A percentile compares a stretch with the other conserved stretches of the same genome.
These are phyloP conservation scores for Ataeniobius toweri DNA, from an alignment of 2,797 vertebrate genomes.

Conservation along the genomic window DNA sequence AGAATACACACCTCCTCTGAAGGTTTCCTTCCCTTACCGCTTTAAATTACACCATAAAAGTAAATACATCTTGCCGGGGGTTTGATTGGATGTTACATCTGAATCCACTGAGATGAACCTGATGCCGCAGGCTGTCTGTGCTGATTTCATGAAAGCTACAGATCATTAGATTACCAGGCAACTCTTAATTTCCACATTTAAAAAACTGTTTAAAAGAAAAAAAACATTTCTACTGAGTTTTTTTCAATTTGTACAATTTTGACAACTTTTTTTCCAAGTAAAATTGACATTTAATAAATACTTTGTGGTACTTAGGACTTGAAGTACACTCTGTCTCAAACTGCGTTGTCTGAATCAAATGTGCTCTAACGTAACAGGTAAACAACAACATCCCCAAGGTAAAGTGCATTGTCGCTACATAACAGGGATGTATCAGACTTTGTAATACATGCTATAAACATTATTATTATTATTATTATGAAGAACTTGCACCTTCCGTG, in stretches of 20 bases:
- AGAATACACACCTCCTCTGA: conserved; percentile 22
- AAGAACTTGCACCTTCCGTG: no score
- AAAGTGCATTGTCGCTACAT: background rate
- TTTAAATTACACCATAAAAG: conserved; percentile 24
- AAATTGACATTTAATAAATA: background rate
- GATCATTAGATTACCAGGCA: background rate
- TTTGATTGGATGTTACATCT: conserved; percentile 47
- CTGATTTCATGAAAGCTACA: conserved; percentile 2
- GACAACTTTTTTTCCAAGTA: background rate
- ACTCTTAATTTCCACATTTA: background rate
- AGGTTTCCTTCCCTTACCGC: conserved; percentile 26
- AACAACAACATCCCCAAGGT: background rate
- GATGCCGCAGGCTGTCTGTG: conserved; percentile 16
- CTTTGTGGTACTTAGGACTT: background rate
- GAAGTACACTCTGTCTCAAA: background rate
- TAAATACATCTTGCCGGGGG: conserved; percentile 23
- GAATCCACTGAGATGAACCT: conserved; percentile 47
- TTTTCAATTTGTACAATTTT: background rate
- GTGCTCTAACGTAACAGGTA: background rate
- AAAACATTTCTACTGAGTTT: background rate
- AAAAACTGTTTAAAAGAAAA: background rate
- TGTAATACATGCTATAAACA: background rate
- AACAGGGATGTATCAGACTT: background rate
- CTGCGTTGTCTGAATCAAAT: background rate
- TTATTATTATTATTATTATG: no score